Evolutionary conservation across 2,888 invertebrate species (phyloP).

Genomic region (Tetheella fluctuosa): DNA sequence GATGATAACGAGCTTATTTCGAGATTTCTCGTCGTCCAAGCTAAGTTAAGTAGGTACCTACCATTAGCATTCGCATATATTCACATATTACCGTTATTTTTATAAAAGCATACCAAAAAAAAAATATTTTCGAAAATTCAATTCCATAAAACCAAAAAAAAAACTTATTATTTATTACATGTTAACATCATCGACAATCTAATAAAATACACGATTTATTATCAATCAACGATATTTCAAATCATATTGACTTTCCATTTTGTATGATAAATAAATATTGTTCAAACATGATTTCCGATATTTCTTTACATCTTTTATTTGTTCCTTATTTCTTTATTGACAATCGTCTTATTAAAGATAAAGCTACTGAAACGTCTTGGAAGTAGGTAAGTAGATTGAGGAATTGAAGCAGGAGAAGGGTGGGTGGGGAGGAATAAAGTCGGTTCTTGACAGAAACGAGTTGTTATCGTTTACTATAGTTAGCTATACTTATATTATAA

Average conservation of each 20-base stretch:
- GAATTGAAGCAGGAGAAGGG: too few relatives aligned
- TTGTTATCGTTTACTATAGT: too few relatives aligned
- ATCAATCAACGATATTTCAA: neutral
- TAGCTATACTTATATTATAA: too few relatives aligned
- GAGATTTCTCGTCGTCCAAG: too few relatives aligned
- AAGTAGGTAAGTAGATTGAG: neutral
- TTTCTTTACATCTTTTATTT: constrained; percentile 1
- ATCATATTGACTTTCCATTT: neutral
- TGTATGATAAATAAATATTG: neutral
- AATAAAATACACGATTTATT: constrained; percentile 1
- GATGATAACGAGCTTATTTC: too few relatives aligned
- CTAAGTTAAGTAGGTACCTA: too few relatives aligned
- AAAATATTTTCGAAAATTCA: too few relatives aligned
- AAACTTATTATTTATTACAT: neutral
- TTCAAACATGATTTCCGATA: constrained; percentile 3
- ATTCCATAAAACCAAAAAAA: neutral
- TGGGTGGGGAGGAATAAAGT: too few relatives aligned
- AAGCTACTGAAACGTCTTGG: neutral
- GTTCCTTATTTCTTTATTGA: constrained; percentile 2
- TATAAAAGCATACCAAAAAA: too few relatives aligned
- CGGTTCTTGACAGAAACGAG: too few relatives aligned
- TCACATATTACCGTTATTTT: too few relatives aligned
- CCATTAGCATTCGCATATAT: too few relatives aligned
- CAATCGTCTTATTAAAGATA: constrained; percentile 3
- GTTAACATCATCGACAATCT: neutral